Evolutionary conservation across 2,797 vertebrate genomes (phyloP), one percentile per base, ranked within the genome.

Genomic region (Tapera naevia): DNA sequence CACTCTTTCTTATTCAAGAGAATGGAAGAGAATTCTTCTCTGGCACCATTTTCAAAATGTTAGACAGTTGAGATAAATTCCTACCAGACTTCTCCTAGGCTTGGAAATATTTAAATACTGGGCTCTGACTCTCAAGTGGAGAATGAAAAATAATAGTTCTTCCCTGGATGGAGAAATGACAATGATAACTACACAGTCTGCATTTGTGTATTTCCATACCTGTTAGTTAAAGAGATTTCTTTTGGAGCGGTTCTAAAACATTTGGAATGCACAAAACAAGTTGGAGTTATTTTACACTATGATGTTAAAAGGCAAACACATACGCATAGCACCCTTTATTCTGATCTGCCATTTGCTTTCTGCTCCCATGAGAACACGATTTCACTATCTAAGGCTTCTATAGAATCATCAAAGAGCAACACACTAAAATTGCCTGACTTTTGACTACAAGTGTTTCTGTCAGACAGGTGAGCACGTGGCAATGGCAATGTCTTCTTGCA

Each of bases 31-130:
- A 28, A 70, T 73, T 82, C 56, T 84, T 79, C 64, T 17, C 57
- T 80, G 30, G 24, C 9, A 90, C 80, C 2, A 37, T 60, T 82
- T 92, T 46, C 37, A 80, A 81, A 94, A 54, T 60, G 79, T 50
- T 81, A 93, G n/a, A 54, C 54, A 80, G 33, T 30, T 73, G 27
- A 51, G 39, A 80, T 71, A 60, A 93, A 91, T 60, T 91, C 70
- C 78, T 86, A 88, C 45, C 84, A 73, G 39, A 81, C 62, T 88
- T 88, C 19, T 64, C 62, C 39, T 53, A 81, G n/a, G 16, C 70
- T 89, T 94, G 41, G 35, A 83, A 94, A 79, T 86, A 84, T 32
- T 84, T 79, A 61, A 88, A 86, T 33, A 65, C 30, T 58, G 35
- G 82, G 50, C 73, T 94, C 66, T 64, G 46, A 72, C 66, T 86